Percentiles rank a stretch among this genome's conserved stretches.
Conservation (phyloP, 2,888 invertebrate species). For the Monoplex corrugatus region DNA sequence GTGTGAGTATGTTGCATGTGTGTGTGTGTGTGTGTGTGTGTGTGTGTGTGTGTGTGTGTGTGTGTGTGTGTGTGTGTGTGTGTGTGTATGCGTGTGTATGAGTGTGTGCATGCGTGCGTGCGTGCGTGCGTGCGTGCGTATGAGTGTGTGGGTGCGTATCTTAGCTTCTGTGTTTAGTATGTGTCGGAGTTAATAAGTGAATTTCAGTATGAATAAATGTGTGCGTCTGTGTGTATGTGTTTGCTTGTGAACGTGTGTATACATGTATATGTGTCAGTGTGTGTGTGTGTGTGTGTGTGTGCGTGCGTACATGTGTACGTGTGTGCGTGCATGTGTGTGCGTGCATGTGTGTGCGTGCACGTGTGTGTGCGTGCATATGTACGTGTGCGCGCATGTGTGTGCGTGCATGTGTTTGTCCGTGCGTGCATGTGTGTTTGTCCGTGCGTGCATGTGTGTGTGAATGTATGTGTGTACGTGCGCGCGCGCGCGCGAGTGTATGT, state of each 20-base stretch:
- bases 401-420: not conserved
- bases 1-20: not conserved
- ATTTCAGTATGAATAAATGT: too few species aligned
- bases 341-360: not conserved
- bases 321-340: slow-evolving; percentile 9
- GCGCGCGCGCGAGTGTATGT: not conserved
- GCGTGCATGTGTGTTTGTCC: not conserved
- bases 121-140: too few species aligned
- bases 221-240: too few species aligned
- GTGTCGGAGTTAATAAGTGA: too few species aligned
- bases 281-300: slow-evolving; percentile 2
- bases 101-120: too few species aligned
- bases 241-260: too few species aligned
- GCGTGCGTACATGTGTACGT: not conserved
- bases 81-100: too few species aligned
- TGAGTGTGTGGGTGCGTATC: too few species aligned
- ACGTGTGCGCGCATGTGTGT: not conserved
- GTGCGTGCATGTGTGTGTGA: not conserved
- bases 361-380: not conserved
- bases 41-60: too few species aligned
- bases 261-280: too few species aligned
- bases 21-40: not conserved
- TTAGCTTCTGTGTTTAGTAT: too few species aligned
- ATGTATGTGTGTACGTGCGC: not conserved
- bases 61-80: too few species aligned